Evolutionary conservation across 2,888 invertebrate species (phyloP).

Genomic region (Drosophila testacea): DNA sequence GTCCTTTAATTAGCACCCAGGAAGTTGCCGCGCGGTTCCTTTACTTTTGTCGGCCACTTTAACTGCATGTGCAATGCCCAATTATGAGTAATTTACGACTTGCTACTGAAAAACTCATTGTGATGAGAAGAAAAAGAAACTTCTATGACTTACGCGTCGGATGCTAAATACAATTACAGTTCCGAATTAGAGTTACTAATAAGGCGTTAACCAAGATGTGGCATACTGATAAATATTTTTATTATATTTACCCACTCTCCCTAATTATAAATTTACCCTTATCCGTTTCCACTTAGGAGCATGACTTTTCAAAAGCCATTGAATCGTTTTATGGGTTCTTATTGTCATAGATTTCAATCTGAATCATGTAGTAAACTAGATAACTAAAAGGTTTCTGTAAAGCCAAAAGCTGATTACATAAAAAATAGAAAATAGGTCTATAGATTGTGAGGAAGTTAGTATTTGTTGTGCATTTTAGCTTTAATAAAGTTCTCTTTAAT

Average conservation of each 20-base stretch:
- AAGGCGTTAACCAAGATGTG: not conserved
- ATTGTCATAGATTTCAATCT: too few relatives aligned
- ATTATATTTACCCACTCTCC: not conserved
- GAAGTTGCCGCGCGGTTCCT: constrained; percentile 38
- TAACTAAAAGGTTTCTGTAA: too few relatives aligned
- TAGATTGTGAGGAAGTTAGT: too few relatives aligned
- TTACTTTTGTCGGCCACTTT: constrained; percentile 30
- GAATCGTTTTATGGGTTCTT: too few relatives aligned
- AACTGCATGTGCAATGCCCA: constrained; percentile 51
- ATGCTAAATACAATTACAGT: constrained; percentile 26
- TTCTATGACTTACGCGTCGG: not conserved
- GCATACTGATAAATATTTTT: not conserved
- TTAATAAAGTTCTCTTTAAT: too few relatives aligned
- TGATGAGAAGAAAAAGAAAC: not conserved
- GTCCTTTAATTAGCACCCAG: constrained; percentile 76
- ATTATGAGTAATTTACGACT: constrained; percentile 61
- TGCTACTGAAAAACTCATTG: not conserved
- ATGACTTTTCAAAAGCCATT: too few relatives aligned
- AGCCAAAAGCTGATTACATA: too few relatives aligned
- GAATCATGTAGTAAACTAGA: too few relatives aligned
- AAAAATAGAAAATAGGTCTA: too few relatives aligned
- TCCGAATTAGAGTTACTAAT: constrained; percentile 10
- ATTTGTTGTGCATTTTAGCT: too few relatives aligned
- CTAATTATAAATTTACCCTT: too few relatives aligned
- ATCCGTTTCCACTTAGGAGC: too few relatives aligned